phyloP scores from a whole-genome alignment of 2,797 vertebrate species.

The Crocidura indochinensis region DNA sequence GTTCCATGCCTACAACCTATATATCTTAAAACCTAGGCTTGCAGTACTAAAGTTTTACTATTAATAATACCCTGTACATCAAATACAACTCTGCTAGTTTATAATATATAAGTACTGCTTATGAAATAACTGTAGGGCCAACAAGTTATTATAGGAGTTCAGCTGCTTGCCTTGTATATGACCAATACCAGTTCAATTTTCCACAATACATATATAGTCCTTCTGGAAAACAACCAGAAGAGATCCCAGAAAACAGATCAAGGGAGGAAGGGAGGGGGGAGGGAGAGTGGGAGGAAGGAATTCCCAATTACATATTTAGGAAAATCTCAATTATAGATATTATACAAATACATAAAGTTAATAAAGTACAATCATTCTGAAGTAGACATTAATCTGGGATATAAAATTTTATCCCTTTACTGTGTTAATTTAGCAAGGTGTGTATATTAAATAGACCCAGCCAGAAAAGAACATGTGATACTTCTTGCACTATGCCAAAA shows the following conservation, averaged over 20 bases:
- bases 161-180: too few species aligned
- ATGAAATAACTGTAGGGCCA: slow-evolving; percentile 34
- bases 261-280: too few species aligned
- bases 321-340: not conserved
- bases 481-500: not conserved
- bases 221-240: too few species aligned
- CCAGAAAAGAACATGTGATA: not conserved
- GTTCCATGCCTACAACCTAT: slow-evolving; percentile 49
- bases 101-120: not conserved
- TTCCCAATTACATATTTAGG: not conserved
- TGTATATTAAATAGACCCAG: slow-evolving; percentile 12
- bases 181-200: too few species aligned
- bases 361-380: slow-evolving; percentile 32
- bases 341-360: not conserved
- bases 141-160: not conserved
- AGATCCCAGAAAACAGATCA: too few species aligned
- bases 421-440: slow-evolving; percentile 24
- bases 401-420: not conserved
- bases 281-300: too few species aligned
- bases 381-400: not conserved
- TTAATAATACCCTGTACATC: not conserved
- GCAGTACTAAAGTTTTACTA: slow-evolving; percentile 13
- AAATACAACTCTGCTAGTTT: slow-evolving; percentile 22
- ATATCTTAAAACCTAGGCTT: slow-evolving; percentile 4
- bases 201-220: too few species aligned